phyloP scores from a whole-genome alignment of 1,140 invertebrate species.

The Agraylea sexmaculata region DNA sequence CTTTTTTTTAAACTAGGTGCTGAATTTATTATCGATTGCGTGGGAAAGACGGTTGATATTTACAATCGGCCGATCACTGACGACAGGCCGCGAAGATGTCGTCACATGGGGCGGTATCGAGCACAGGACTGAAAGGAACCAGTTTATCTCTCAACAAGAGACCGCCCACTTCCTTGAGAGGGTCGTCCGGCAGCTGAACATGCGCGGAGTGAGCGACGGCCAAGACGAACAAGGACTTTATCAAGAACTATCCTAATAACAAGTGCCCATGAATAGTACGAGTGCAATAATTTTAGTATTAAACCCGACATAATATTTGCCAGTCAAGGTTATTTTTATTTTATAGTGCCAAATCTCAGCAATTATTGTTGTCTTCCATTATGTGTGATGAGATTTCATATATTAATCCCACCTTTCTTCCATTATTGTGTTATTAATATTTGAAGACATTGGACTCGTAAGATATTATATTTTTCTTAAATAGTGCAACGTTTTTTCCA shows the following conservation, averaged over 20 bases:
- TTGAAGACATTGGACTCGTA: too few species aligned
- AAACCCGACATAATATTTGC: too few species aligned
- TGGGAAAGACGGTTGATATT: conserved; percentile 78
- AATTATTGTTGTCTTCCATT: too few species aligned
- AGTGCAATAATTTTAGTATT: too few species aligned
- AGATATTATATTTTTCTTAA: too few species aligned
- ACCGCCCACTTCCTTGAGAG: conserved; percentile 19
- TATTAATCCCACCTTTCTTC: too few species aligned
- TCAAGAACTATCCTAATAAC: conserved; percentile 18
- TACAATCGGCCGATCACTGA: conserved; percentile 75
- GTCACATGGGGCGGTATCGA: conserved; percentile 88
- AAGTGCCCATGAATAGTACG: too few species aligned
- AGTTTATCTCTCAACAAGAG: conserved; percentile 14
- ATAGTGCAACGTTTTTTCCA: too few species aligned
- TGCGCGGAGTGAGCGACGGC: conserved; percentile 20
- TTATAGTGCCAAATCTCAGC: too few species aligned
- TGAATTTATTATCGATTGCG: conserved; percentile 63
- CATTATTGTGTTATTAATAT: too few species aligned
- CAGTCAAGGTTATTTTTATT: too few species aligned
- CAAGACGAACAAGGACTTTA: conserved; percentile 21
- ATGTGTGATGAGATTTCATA: too few species aligned
- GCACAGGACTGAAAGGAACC: conserved; percentile 55
- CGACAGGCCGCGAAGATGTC: conserved; percentile 78
- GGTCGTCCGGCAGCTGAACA: conserved; percentile 18
- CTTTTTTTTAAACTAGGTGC: conserved; percentile 29